Evolutionary conservation across 2,888 invertebrate species (phyloP).

Genomic region (Caenorhabditis angaria): DNA sequence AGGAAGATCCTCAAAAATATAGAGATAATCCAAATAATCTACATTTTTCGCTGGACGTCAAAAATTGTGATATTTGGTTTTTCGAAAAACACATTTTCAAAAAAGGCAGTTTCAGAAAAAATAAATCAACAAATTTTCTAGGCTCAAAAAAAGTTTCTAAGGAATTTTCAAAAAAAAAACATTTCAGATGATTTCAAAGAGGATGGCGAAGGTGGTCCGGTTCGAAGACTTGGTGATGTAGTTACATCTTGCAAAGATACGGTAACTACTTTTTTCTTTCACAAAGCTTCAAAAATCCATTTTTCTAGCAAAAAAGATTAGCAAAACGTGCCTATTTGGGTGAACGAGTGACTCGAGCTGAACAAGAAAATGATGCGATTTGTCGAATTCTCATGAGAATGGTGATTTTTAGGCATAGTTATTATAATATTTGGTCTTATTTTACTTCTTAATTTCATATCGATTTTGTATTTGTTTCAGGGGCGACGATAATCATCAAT

Average conservation of each 20-base stretch:
- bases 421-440: background rate
- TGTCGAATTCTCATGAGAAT: slow-evolving; percentile 41
- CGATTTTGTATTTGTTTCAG: background rate
- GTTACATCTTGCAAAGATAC: slow-evolving; percentile 39
- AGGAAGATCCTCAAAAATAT: no score
- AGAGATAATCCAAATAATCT: no score
- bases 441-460: no score
- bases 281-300: background rate
- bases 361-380: slow-evolving; percentile 39
- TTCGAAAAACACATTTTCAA: background rate
- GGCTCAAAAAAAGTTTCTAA: background rate
- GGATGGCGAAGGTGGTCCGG: slow-evolving; percentile 27
- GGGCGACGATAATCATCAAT: background rate
- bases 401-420: slow-evolving; percentile 9
- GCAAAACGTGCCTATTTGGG: slow-evolving; percentile 34
- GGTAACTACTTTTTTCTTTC: slow-evolving; percentile 7
- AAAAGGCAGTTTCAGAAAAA: background rate
- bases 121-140: background rate
- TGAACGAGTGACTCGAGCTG: slow-evolving; percentile 33
- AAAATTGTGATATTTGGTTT: no score
- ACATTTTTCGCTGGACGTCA: no score
- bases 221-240: slow-evolving; percentile 31
- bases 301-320: slow-evolving; percentile 41
- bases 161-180: background rate
- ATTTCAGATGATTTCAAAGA: slow-evolving; percentile 43